These are phyloP conservation scores for Ophonus ardosiacus DNA, from an alignment of 2,888 invertebrate genomes.

Conservation along the genomic window DNA sequence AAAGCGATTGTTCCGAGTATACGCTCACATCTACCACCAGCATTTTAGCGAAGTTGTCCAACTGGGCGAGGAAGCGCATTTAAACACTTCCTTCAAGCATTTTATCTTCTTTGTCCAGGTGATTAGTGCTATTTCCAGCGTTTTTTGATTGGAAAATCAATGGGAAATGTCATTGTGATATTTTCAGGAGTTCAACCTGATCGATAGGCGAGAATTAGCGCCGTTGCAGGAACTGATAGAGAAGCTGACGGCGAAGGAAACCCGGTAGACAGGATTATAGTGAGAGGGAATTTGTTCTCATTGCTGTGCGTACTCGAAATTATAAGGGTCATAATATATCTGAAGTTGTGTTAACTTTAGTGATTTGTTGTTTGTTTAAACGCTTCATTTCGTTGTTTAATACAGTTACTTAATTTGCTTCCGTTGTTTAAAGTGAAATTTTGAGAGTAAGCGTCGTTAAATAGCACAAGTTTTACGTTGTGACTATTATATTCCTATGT, in stretches of 20 bases:
- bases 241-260: conserved; percentile 93
- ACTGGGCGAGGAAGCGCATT: conserved; percentile 98
- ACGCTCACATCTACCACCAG: conserved; percentile 99
- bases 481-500: conserved; percentile 55
- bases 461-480: conserved; percentile 46
- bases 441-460: conserved; percentile 43
- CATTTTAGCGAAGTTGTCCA: conserved; percentile 99
- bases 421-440: conserved; percentile 37
- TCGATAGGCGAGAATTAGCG: conserved; percentile 96
- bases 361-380: conserved; percentile 58
- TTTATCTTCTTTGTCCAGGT: conserved; percentile 98
- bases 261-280: conserved; percentile 80
- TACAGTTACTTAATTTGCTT: conserved; percentile 56
- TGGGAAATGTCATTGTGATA: conserved; percentile 70
- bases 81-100: conserved; percentile 99
- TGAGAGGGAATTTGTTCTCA: not conserved
- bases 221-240: conserved; percentile 98
- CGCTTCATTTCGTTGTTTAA: conserved; percentile 53
- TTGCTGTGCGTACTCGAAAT: conserved; percentile 13
- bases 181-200: conserved; percentile 95
- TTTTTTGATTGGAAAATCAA: conserved; percentile 61
- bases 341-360: conserved; percentile 40
- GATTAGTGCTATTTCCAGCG: conserved; percentile 47
- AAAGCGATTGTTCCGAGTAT: conserved; percentile 98
- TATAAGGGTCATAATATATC: conserved; percentile 40